phyloP scores from a whole-genome alignment of 2,888 invertebrate species.

The Pristionchus arcanus region DNA sequence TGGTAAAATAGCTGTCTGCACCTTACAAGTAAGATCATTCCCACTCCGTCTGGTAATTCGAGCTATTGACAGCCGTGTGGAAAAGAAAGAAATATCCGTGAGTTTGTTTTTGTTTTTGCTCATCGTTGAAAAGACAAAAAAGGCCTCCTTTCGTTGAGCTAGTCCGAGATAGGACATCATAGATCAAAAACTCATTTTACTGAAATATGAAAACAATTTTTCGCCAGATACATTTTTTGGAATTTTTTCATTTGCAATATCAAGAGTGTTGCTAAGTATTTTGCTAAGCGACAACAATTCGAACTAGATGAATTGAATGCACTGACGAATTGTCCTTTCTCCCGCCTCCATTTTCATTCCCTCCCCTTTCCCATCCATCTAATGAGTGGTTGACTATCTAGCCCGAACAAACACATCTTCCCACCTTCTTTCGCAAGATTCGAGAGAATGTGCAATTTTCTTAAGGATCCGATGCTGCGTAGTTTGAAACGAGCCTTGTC shows the following conservation, averaged over 20 bases:
- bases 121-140: background rate
- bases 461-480: background rate
- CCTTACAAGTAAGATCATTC: background rate
- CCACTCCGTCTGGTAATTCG: background rate
- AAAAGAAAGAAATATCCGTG: background rate
- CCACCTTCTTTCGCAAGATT: background rate
- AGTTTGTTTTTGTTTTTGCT: background rate
- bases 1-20: background rate
- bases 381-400: background rate
- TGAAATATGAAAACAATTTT: background rate
- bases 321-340: background rate
- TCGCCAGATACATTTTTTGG: background rate
- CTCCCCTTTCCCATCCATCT: background rate
- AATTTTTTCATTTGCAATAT: background rate
- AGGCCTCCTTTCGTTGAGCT: background rate
- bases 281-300: background rate
- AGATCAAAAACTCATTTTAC: too few species aligned
- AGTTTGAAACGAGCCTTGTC: background rate
- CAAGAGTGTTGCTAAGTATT: background rate
- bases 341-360: background rate
- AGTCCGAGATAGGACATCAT: too few species aligned
- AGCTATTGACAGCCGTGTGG: background rate
- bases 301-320: background rate
- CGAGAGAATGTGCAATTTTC: background rate
- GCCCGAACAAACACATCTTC: conserved; percentile 9